phyloP scores from a whole-genome alignment of 64 coral and sea anemone genomes.

The Acropora tenuis region DNA sequence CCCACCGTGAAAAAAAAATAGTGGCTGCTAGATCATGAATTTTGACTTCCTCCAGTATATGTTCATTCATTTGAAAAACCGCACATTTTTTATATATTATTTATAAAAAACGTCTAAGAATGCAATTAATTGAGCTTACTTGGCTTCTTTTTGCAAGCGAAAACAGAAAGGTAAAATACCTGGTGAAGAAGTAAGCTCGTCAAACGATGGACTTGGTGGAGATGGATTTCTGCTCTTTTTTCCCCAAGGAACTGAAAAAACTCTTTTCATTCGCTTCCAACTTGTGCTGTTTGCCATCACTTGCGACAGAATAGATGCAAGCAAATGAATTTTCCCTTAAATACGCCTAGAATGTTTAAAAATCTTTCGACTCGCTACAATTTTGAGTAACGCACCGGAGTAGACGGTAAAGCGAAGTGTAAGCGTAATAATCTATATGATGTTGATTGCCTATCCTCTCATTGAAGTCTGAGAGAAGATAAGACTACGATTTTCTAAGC shows the following conservation, averaged over 20 bases:
- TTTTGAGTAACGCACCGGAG: not conserved
- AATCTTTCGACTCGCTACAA: not conserved
- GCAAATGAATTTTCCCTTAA: not conserved
- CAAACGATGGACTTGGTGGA: not conserved
- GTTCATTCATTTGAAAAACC: not conserved
- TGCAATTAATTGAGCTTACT: too few relatives aligned
- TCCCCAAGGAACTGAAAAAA: conserved; percentile 43
- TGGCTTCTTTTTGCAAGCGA: not conserved
- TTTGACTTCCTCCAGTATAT: not conserved
- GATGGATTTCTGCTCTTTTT: conserved; percentile 28
- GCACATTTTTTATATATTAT: too few relatives aligned
- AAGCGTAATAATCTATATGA: not conserved
- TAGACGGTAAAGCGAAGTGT: not conserved
- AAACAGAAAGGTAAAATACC: not conserved
- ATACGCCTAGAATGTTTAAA: not conserved
- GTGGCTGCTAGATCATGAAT: not conserved
- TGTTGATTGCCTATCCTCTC: not conserved
- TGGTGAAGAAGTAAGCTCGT: conserved; percentile 43
- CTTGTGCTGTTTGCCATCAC: conserved; percentile 31
- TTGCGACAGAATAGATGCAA: not conserved
- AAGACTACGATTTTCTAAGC: conserved; percentile 7
- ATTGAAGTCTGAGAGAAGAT: not conserved
- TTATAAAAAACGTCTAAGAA: too few relatives aligned
- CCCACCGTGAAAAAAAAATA: too few relatives aligned
- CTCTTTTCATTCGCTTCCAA: conserved; percentile 52